Conservation (phyloP, 2,113 vertebrate genomes). For the Scopus umbretta region DNA sequence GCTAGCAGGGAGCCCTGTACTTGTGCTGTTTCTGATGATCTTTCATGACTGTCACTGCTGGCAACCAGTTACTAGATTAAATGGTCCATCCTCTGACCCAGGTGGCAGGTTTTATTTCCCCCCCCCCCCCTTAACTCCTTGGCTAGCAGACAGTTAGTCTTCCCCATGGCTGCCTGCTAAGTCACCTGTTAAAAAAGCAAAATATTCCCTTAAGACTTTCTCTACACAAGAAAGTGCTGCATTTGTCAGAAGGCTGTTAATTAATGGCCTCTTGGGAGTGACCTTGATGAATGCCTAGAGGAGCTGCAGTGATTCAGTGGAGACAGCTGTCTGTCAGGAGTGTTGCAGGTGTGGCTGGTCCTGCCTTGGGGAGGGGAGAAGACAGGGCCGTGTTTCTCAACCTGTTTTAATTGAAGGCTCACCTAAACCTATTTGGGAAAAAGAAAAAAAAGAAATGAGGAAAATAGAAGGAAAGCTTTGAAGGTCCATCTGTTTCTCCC, state of each 20-base stretch:
- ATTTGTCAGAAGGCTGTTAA: background rate
- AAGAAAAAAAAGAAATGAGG: background rate
- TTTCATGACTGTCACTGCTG: background rate
- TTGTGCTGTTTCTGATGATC: background rate
- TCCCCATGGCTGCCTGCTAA: background rate
- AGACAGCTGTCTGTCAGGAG: background rate
- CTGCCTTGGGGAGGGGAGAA: background rate
- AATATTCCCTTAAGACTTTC: background rate
- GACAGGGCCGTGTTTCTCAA: background rate
- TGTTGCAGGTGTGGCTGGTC: background rate
- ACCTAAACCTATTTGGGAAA: fast-evolving
- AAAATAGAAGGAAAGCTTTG: background rate
- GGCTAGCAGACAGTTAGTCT: background rate
- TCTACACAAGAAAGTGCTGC: background rate
- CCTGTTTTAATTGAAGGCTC: background rate
- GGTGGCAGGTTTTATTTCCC: background rate
- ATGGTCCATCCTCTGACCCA: background rate
- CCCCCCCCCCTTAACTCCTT: fast-evolving
- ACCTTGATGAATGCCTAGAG: background rate
- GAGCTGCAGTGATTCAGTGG: background rate
- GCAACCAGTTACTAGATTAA: background rate
- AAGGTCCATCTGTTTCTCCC: background rate
- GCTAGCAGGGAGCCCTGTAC: background rate
- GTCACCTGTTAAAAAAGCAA: background rate
- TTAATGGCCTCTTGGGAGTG: background rate